Conservation (phyloP, 2,797 vertebrate species). For the Lateolabrax maculatus region DNA sequence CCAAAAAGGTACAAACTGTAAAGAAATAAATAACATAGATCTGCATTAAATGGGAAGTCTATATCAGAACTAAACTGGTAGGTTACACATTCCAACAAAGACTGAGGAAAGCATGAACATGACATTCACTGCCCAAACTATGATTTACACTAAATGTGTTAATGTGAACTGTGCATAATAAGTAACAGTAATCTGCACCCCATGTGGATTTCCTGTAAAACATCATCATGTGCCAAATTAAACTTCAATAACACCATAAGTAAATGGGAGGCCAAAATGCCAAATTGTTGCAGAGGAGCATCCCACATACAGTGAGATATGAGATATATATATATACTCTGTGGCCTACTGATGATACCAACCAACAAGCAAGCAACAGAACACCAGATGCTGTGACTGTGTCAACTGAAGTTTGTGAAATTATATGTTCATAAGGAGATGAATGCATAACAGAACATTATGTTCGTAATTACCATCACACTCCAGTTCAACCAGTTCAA, state of each 20-base stretch:
- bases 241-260: background rate
- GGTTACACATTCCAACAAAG: background rate
- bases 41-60: background rate
- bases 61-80: background rate
- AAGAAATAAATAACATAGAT: background rate
- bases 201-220: background rate
- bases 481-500: background rate
- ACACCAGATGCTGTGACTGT: background rate
- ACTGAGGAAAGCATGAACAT: background rate
- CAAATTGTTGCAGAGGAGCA: background rate
- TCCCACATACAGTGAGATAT: background rate
- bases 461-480: background rate
- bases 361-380: background rate
- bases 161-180: no score
- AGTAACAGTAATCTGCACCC: background rate
- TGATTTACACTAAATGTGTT: background rate
- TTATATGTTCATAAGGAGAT: background rate
- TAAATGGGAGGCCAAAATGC: background rate
- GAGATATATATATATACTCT: no score
- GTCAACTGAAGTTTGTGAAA: background rate
- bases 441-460: background rate
- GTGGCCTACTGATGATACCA: background rate
- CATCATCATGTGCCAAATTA: background rate
- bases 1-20: background rate
- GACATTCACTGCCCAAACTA: background rate